These are phyloP conservation scores for Solen grandis DNA, from an alignment of 1,140 invertebrate genomes.

Conservation along the genomic window DNA sequence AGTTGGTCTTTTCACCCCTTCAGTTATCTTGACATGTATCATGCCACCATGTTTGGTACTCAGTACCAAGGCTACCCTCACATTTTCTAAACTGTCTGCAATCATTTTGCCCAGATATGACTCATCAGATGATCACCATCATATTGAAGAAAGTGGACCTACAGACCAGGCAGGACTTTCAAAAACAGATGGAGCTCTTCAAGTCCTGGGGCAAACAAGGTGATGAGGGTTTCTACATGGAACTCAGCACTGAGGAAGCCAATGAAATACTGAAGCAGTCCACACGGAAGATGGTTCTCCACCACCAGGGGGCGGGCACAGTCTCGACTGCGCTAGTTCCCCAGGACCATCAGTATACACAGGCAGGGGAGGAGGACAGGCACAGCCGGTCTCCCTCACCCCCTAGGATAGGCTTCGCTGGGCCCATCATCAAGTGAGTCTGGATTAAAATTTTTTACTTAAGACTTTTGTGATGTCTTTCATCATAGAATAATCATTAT, in stretches of 20 bases:
- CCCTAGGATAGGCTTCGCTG: slow-evolving; percentile 67
- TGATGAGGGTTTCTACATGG: slow-evolving; percentile 84
- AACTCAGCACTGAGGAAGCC: slow-evolving; percentile 88
- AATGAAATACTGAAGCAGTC: slow-evolving; percentile 90
- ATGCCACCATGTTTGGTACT: too few species aligned
- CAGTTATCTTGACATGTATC: too few species aligned
- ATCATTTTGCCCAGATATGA: too few species aligned
- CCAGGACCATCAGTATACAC: slow-evolving; percentile 19
- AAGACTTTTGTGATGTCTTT: too few species aligned
- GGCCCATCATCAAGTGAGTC: slow-evolving; percentile 73
- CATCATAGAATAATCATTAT: too few species aligned
- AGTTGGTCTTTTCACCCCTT: too few species aligned
- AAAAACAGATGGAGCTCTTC: slow-evolving; percentile 84
- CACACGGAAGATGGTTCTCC: slow-evolving; percentile 82
- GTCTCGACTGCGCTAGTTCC: background rate
- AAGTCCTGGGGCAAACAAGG: slow-evolving; percentile 51
- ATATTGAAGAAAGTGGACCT: slow-evolving; percentile 87
- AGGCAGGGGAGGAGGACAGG: slow-evolving; percentile 30
- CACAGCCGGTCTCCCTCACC: slow-evolving; percentile 62
- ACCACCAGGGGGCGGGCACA: background rate
- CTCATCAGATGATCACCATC: slow-evolving; percentile 88
- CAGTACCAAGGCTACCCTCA: too few species aligned
- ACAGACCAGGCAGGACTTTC: slow-evolving; percentile 85
- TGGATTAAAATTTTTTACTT: background rate
- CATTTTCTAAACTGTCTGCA: too few species aligned